Percentiles rank a stretch among this genome's conserved stretches.
phyloP scores from a whole-genome alignment of 1,140 invertebrate genomes.

The Coptotermes formosanus region DNA sequence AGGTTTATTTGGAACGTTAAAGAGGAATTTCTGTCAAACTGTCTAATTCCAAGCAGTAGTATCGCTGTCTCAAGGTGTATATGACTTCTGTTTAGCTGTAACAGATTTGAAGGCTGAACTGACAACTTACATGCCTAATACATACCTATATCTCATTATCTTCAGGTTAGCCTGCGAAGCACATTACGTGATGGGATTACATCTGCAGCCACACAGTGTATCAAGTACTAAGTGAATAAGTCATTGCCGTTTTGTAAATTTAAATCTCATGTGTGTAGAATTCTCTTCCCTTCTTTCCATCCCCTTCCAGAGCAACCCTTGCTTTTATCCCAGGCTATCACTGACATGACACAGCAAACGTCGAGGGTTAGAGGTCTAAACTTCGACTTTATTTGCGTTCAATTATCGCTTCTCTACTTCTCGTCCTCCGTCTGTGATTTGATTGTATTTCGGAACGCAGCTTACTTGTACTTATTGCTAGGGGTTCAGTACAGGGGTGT shows the following conservation, averaged over 20 bases:
- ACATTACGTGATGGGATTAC: not conserved
- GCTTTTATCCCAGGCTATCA: not conserved
- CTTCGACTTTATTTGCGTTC: slow-evolving; percentile 18
- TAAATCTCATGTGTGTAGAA: slow-evolving; percentile 1
- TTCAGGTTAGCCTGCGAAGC: not conserved
- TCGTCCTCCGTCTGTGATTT: not conserved
- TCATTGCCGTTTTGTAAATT: slow-evolving; percentile 14
- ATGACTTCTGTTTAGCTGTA: too few species aligned
- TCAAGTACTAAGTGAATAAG: slow-evolving; percentile 1
- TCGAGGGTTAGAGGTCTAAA: not conserved
- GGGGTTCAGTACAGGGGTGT: not conserved
- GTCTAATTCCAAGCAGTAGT: too few species aligned
- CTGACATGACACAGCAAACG: slow-evolving; percentile 3
- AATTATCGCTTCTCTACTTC: slow-evolving; percentile 1
- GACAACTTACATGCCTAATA: too few species aligned
- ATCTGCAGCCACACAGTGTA: not conserved
- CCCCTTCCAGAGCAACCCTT: not conserved
- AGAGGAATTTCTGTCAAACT: too few species aligned
- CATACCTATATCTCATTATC: too few species aligned
- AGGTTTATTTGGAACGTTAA: too few species aligned
- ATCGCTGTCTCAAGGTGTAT: too few species aligned
- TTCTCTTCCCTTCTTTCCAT: slow-evolving; percentile 2
- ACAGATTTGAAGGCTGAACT: too few species aligned
- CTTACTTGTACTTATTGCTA: not conserved
- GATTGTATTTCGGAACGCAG: slow-evolving; percentile 6